Conservation (phyloP, 35 echinoderm and acorn worm species). For the Apostichopus californicus region DNA sequence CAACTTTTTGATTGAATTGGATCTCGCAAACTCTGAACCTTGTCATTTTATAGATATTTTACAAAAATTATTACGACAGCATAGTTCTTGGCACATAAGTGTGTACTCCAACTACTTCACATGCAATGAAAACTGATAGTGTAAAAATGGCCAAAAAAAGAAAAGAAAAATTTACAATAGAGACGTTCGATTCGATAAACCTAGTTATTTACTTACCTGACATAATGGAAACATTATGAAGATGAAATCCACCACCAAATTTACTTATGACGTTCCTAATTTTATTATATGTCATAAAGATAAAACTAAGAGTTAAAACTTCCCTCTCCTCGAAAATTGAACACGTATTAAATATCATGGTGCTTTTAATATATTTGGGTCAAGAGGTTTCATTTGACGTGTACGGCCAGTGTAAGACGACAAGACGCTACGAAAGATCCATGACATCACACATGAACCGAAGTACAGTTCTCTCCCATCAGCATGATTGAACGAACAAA, state of each 20-base stretch:
- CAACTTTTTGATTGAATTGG: too few relatives aligned
- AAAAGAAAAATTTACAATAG: too few relatives aligned
- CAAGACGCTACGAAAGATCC: background rate
- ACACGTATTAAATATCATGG: constrained; percentile 33
- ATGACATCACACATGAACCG: constrained; percentile 10
- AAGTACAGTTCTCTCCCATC: background rate
- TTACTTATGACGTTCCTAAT: background rate
- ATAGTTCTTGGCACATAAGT: too few relatives aligned
- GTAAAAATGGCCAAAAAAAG: too few relatives aligned
- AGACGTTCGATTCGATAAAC: too few relatives aligned
- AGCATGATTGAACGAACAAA: background rate
- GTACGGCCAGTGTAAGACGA: background rate
- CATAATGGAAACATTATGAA: background rate
- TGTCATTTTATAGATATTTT: too few relatives aligned
- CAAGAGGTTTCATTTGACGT: constrained; percentile 42
- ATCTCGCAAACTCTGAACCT: too few relatives aligned
- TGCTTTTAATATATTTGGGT: constrained; percentile 41
- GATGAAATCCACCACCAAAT: background rate
- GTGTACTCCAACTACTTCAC: too few relatives aligned
- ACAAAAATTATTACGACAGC: too few relatives aligned
- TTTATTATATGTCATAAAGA: background rate
- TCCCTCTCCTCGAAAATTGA: constrained; percentile 10
- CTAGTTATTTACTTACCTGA: background rate
- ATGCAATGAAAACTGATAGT: too few relatives aligned
- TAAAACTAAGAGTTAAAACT: background rate